These are phyloP conservation scores for Poecile atricapillus DNA, from an alignment of 2,113 vertebrate genomes.

Conservation along the genomic window DNA sequence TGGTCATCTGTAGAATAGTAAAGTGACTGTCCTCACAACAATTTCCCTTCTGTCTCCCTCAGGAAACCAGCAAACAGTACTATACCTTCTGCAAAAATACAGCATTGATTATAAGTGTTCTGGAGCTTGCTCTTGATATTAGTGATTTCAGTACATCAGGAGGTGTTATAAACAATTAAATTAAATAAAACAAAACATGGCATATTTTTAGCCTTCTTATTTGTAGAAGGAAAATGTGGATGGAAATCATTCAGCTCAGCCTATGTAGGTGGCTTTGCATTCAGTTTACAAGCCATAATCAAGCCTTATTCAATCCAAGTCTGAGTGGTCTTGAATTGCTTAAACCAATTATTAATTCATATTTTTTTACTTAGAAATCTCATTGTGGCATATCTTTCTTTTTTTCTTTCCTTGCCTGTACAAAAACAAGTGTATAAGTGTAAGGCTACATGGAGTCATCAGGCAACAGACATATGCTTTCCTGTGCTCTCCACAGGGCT, in stretches of 20 bases:
- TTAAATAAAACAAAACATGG: neutral
- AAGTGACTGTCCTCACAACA: neutral
- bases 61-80: neutral
- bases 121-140: neutral
- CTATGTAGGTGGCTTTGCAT: conserved; percentile 1
- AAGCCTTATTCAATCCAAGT: neutral
- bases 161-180: neutral
- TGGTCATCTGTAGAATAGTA: neutral
- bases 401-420: neutral
- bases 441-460: conserved; percentile 17
- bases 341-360: conserved; percentile 38
- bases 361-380: conserved; percentile 23
- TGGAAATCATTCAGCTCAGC: neutral
- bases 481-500: conserved; percentile 44
- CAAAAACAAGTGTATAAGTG: neutral
- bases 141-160: neutral
- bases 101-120: neutral
- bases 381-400: neutral
- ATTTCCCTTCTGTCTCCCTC: neutral
- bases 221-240: neutral
- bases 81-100: neutral
- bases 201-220: neutral
- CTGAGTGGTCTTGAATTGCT: conserved; percentile 13
- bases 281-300: neutral
- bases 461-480: conserved; percentile 36